These are phyloP conservation scores for Falco biarmicus DNA, from an alignment of 2,797 vertebrate genomes.

Conservation along the genomic window DNA sequence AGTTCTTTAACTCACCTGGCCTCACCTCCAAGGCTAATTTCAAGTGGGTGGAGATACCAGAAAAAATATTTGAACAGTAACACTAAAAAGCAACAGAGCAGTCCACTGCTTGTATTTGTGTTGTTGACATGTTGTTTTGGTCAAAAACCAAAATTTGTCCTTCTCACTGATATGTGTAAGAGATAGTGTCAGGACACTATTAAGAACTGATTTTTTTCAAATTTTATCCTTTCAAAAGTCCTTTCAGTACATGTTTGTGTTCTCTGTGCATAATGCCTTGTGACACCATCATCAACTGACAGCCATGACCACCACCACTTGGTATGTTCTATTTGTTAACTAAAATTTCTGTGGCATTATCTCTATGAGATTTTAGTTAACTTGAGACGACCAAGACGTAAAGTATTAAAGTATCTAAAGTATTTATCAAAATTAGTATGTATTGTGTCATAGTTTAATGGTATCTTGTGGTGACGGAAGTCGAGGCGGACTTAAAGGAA, in stretches of 20 bases:
- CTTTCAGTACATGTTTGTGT: not conserved
- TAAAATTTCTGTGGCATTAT: not conserved
- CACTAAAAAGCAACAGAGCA: not conserved
- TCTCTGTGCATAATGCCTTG: not conserved
- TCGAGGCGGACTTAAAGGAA: too few species aligned
- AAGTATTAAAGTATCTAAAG: not conserved
- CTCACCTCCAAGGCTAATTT: not conserved
- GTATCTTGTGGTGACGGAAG: not conserved
- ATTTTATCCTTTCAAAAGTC: not conserved
- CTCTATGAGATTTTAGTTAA: not conserved
- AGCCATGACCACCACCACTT: accelerated
- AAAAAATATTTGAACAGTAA: not conserved
- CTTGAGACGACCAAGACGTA: not conserved
- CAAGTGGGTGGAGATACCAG: not conserved
- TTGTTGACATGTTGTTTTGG: not conserved
- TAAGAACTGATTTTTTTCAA: not conserved
- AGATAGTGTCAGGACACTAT: not conserved
- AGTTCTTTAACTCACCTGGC: not conserved
- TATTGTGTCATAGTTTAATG: not conserved
- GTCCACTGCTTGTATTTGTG: not conserved
- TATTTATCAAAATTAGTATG: not conserved
- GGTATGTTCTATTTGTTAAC: not conserved
- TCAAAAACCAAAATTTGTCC: not conserved
- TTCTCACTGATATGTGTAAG: not conserved
- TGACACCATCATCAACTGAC: not conserved